A percentile compares a stretch with the other conserved stretches of the same genome.
These are phyloP conservation scores for Adineta ricciae DNA, from an alignment of 2,888 invertebrate species.

Conservation along the genomic window DNA sequence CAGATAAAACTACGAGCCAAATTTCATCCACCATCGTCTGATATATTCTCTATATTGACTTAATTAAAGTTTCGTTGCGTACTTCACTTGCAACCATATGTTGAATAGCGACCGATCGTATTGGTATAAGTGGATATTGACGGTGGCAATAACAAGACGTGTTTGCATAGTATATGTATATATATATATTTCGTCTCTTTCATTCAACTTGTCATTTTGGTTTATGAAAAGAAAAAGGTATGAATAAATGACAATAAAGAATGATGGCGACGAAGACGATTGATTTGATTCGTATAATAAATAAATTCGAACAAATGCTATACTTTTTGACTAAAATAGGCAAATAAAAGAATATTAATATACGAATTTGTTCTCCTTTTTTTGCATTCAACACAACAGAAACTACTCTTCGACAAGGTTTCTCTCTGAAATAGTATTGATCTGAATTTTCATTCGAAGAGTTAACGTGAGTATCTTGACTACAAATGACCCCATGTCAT, in stretches of 20 bases:
- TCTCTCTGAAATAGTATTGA: not conserved
- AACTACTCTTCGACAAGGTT: too few relatives aligned
- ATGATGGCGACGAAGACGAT: not conserved
- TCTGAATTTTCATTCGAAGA: not conserved
- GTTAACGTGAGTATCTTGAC: not conserved
- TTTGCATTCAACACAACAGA: too few relatives aligned
- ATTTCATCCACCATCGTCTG: not conserved
- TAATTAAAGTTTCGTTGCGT: not conserved
- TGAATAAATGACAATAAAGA: not conserved
- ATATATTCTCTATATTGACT: not conserved
- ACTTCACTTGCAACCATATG: too few relatives aligned
- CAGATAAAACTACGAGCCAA: too few relatives aligned
- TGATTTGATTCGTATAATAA: not conserved
- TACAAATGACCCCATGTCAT: not conserved
- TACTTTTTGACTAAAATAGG: not conserved
- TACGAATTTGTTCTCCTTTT: too few relatives aligned
- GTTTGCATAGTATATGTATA: not conserved
- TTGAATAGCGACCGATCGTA: not conserved
- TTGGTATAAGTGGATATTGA: not conserved
- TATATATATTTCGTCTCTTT: not conserved
- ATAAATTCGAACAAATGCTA: not conserved
- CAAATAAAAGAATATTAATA: too few relatives aligned
- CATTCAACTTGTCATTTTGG: not conserved
- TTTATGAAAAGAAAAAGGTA: not conserved
- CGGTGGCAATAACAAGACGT: not conserved